Percentiles rank a stretch among this genome's conserved stretches.
Conservation (phyloP, 2,888 invertebrate species). For the Agapostemon virescens region DNA sequence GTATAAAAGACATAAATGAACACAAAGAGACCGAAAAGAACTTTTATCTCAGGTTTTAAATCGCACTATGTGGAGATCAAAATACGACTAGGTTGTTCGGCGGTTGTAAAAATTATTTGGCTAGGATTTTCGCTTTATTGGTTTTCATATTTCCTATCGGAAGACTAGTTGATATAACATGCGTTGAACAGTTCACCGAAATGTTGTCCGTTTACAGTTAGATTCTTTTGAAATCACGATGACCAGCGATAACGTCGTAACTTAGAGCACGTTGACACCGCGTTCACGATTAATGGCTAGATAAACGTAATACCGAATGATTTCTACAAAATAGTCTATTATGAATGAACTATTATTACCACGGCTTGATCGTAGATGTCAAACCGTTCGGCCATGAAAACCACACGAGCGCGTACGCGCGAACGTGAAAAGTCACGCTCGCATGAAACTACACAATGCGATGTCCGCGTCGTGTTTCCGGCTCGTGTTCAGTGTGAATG, state of each 20-base stretch:
- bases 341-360: slow-evolving; percentile 46
- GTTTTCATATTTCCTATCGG: too few relatives aligned
- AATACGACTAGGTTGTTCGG: too few relatives aligned
- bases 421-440: slow-evolving; percentile 33
- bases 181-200: background rate
- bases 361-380: slow-evolving; percentile 24
- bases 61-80: too few relatives aligned
- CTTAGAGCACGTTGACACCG: background rate
- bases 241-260: background rate
- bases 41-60: too few relatives aligned
- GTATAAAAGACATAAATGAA: too few relatives aligned
- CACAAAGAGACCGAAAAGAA: too few relatives aligned
- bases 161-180: too few relatives aligned
- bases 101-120: too few relatives aligned
- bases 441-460: slow-evolving; percentile 41
- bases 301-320: background rate
- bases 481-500: slow-evolving; percentile 13
- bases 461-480: slow-evolving; percentile 17
- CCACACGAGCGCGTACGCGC: background rate
- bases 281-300: background rate
- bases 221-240: background rate
- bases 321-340: slow-evolving; percentile 34
- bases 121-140: too few relatives aligned
- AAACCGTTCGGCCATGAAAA: slow-evolving; percentile 30
- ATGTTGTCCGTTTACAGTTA: background rate